Percentiles rank a stretch among this genome's conserved stretches.
Evolutionary conservation across 2,797 vertebrate genomes (phyloP).

Genomic region (Muscicapa comitata): DNA sequence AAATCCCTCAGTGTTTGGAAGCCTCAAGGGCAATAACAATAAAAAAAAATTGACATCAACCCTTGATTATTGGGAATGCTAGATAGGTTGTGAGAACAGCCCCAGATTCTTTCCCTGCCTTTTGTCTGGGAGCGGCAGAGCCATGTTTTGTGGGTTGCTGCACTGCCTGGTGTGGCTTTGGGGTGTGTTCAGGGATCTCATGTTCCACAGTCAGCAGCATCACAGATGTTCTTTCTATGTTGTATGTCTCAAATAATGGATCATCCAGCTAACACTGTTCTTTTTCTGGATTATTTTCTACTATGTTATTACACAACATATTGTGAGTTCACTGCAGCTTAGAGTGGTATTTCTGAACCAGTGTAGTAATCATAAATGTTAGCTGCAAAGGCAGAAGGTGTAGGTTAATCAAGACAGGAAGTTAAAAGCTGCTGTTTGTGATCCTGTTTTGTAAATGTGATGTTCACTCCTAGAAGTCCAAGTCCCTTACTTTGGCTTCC

Average conservation of each 20-base stretch:
- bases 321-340: not conserved
- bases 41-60: not conserved
- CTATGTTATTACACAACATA: not conserved
- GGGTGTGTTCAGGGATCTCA: not conserved
- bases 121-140: not conserved
- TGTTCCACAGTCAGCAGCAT: not conserved
- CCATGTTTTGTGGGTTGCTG: not conserved
- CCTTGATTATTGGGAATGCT: not conserved
- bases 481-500: not conserved
- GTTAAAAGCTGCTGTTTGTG: not conserved
- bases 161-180: not conserved
- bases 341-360: not conserved
- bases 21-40: not conserved
- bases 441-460: not conserved
- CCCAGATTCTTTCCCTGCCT: not conserved
- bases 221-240: not conserved
- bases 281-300: not conserved
- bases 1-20: not conserved
- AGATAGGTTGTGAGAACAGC: not conserved
- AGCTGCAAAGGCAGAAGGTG: not conserved
- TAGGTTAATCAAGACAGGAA: not conserved
- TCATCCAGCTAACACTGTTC: not conserved
- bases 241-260: not conserved
- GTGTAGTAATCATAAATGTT: not conserved
- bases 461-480: not conserved